A percentile compares a stretch with the other conserved stretches of the same genome.
Evolutionary conservation across 2,797 vertebrate genomes (phyloP).

Genomic region (Tauraco hartlaubi): DNA sequence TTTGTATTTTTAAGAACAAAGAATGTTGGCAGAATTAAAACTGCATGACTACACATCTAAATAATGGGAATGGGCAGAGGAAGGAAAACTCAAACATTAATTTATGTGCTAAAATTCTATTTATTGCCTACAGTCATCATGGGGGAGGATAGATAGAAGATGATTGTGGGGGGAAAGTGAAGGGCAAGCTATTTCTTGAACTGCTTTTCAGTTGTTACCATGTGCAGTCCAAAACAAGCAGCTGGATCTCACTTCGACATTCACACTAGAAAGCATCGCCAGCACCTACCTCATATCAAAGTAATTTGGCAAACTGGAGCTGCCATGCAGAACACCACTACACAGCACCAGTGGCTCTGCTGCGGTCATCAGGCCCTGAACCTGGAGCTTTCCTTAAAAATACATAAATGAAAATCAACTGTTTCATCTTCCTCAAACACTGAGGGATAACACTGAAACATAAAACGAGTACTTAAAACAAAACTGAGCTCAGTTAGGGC

Average conservation of each 20-base stretch:
- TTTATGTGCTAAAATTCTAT: neutral
- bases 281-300: neutral
- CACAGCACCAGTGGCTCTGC: fast-evolving
- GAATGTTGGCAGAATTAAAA: neutral
- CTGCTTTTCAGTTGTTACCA: neutral
- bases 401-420: neutral
- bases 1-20: neutral
- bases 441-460: neutral
- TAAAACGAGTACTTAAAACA: neutral
- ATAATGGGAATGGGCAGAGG: neutral
- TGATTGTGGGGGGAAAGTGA: neutral
- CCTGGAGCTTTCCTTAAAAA: neutral
- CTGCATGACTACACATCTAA: neutral
- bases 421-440: neutral
- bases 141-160: neutral
- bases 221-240: neutral
- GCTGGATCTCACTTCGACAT: neutral
- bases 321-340: fast-evolving
- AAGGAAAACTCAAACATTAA: neutral
- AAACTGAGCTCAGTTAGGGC: neutral
- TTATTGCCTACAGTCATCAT: neutral
- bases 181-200: neutral
- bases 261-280: neutral
- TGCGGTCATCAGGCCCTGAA: neutral
- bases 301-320: neutral